These are phyloP conservation scores for Parotocinclus haroldoi DNA, from an alignment of 2,797 vertebrate species.

Conservation along the genomic window DNA sequence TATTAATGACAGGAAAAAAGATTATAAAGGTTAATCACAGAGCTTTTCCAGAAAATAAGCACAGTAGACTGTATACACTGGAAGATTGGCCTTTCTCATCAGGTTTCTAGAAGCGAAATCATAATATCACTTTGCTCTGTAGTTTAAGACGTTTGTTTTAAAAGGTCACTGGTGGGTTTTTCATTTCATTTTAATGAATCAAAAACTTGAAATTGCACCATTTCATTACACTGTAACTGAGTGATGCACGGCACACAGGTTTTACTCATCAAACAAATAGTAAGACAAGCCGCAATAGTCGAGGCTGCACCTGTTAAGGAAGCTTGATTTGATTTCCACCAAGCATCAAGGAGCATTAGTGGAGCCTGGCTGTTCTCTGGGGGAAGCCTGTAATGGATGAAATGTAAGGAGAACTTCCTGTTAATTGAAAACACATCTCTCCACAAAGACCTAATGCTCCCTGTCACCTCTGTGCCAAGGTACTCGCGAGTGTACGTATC, in stretches of 20 bases:
- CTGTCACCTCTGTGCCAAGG: slow-evolving; percentile 53
- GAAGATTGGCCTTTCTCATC: no score
- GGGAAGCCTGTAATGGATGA: slow-evolving; percentile 28
- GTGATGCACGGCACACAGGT: slow-evolving; percentile 17
- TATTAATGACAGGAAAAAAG: no score
- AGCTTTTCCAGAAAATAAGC: no score
- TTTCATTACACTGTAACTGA: neutral
- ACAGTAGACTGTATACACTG: no score
- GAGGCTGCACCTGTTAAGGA: slow-evolving; percentile 38
- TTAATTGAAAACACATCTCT: slow-evolving; percentile 58
- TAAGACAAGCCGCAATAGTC: slow-evolving; percentile 14
- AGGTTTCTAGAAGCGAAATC: no score
- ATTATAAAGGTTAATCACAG: no score
- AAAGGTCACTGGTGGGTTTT: no score
- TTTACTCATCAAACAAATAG: slow-evolving; percentile 32
- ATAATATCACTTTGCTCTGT: no score
- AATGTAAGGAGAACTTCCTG: slow-evolving; percentile 33
- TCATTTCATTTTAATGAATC: neutral
- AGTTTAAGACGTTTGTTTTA: no score
- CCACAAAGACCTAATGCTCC: slow-evolving; percentile 44
- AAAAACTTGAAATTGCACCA: neutral
- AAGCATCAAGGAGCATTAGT: slow-evolving; percentile 19
- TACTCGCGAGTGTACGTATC: slow-evolving; percentile 51
- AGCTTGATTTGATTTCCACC: slow-evolving; percentile 41
- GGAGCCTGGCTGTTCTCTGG: slow-evolving; percentile 5